Evolutionary conservation across 2,113 vertebrate species (phyloP), one percentile per base, ranked within the genome.

Genomic region (Mesocricetus auratus): DNA sequence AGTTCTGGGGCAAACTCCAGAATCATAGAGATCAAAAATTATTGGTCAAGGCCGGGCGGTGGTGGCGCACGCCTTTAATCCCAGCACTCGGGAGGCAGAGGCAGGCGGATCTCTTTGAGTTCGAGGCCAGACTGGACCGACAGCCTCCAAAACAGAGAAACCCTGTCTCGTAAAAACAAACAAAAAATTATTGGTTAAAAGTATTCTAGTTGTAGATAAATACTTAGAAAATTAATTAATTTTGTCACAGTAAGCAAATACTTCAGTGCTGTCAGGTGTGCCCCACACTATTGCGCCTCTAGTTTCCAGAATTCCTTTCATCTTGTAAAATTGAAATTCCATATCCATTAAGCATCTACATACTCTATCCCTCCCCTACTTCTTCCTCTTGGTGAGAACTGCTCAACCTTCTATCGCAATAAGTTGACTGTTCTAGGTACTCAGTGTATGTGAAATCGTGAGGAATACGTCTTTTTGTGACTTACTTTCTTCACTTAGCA

Each of bases 241-340:
- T 62, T 83, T 31, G 36, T 58, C 24, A 62, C 15, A 62, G 26
- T 62, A 60, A 60, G 50, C 19, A 22, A 83, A 56, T 13, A 85
- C n/a, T 66, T 62, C 11, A 78, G 45, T 64, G 77, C 15, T 78
- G 39, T 47, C 69, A 45, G 7, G 31, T 73, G 53, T 13, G 26
- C 2, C 19, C 19, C 15, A 82, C 24, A 71, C 29, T 94, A 29
- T 4, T 69, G 11, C 71, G 29, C 21, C 45, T 50, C 22, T 22
- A 47, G 47, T 74, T 11, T 10, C 19, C 47, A 60, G 39, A 89
- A 66, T 29, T 58, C 45, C 68, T 86, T 93, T 81, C 15, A 47
- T 66, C 7, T 91, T 85, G 53, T 50, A 88, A 71, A 83, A 88
- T 69, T 95, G 73, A 89, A 56, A 89, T 58, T 94, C 33, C 50